Evolutionary conservation across 64 coral and sea anemone species (phyloP).

Genomic region (Acropora yongei): DNA sequence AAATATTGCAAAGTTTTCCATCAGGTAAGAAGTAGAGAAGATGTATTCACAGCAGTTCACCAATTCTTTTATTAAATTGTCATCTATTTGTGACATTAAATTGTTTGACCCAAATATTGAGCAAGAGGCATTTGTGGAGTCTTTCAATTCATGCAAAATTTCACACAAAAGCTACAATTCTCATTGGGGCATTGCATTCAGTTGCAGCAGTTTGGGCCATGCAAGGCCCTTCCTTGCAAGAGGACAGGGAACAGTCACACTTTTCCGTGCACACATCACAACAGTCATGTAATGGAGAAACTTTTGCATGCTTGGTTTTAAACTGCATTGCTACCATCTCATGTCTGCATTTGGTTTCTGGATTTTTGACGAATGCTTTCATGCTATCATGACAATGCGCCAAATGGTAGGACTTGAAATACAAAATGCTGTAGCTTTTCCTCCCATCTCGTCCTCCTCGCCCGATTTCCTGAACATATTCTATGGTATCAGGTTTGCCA

Average conservation of each 20-base stretch:
- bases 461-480: conserved; percentile 61
- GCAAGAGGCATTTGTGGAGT: conserved; percentile 25
- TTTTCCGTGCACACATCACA: conserved; percentile 19
- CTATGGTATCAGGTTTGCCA: conserved; percentile 5
- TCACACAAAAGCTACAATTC: conserved; percentile 50
- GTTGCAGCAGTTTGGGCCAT: neutral
- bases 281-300: conserved; percentile 8
- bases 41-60: conserved; percentile 22
- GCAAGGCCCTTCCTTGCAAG: neutral
- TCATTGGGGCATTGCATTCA: conserved; percentile 8
- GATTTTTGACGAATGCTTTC: conserved; percentile 20
- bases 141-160: conserved; percentile 40
- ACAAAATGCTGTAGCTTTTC: neutral
- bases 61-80: conserved; percentile 53
- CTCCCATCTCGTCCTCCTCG: conserved; percentile 56
- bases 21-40: conserved; percentile 52
- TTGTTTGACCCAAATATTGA: conserved; percentile 69
- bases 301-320: conserved; percentile 3
- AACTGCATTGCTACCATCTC: conserved; percentile 9
- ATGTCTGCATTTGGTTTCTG: conserved; percentile 39
- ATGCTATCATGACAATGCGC: neutral
- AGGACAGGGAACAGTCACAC: conserved; percentile 1
- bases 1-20: conserved; percentile 67
- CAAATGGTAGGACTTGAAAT: conserved; percentile 13
- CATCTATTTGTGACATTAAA: conserved; percentile 42